phyloP scores from a whole-genome alignment of 2,113 vertebrate species.

The Strigops habroptila region DNA sequence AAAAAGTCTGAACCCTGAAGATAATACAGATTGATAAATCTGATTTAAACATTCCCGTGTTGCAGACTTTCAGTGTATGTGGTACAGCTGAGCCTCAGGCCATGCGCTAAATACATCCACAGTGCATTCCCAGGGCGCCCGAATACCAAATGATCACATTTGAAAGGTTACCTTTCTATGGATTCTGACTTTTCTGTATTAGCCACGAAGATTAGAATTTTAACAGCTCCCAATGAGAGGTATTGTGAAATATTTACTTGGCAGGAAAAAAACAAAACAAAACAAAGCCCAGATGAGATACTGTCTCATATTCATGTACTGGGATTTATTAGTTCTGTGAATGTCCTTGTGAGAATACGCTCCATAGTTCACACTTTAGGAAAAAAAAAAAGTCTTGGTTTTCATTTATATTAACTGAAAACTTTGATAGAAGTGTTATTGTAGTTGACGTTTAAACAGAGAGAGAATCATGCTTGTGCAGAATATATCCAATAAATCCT shows the following conservation, averaged over 20 bases:
- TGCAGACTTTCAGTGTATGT: constrained; percentile 56
- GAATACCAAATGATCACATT: constrained; percentile 63
- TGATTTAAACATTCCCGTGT: constrained; percentile 61
- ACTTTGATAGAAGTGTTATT: constrained; percentile 20
- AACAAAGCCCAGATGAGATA: constrained; percentile 64
- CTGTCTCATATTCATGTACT: constrained; percentile 68
- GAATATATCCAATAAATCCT: constrained; percentile 6
- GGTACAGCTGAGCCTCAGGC: constrained; percentile 57
- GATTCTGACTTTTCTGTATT: constrained; percentile 62
- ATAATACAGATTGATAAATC: constrained; percentile 70
- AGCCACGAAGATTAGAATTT: constrained; percentile 61
- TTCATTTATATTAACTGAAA: constrained; percentile 57
- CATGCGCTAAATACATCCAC: constrained; percentile 61
- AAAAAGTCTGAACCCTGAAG: constrained; percentile 66
- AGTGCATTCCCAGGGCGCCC: constrained; percentile 48
- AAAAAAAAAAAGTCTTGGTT: constrained; percentile 31
- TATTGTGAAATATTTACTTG: constrained; percentile 61
- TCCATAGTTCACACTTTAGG: constrained; percentile 43
- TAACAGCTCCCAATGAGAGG: constrained; percentile 63
- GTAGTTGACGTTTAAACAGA: neutral
- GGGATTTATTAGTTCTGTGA: constrained; percentile 62
- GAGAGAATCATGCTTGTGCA: constrained; percentile 1
- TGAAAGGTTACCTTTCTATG: constrained; percentile 66
- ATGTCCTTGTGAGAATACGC: constrained; percentile 42
- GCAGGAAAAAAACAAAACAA: constrained; percentile 60